phyloP scores from a whole-genome alignment of 2,113 vertebrate genomes.

The Globicephala melas region DNA sequence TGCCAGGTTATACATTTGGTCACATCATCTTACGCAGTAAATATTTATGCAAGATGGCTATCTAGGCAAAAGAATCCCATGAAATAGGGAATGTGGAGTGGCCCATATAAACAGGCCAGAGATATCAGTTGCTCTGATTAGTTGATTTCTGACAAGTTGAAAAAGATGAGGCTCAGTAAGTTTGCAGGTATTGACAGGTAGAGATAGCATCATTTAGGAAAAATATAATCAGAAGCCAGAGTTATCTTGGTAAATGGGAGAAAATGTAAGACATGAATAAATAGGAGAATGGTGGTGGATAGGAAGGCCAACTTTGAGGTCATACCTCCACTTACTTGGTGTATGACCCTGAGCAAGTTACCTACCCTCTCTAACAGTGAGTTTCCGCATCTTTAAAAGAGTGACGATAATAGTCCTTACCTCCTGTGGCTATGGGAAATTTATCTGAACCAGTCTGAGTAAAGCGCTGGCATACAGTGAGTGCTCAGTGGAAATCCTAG shows the following conservation, averaged over 20 bases:
- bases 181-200: neutral
- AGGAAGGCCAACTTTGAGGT: neutral
- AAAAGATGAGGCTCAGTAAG: neutral
- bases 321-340: neutral
- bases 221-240: neutral
- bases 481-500: neutral
- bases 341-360: neutral
- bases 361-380: neutral
- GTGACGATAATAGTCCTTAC: neutral
- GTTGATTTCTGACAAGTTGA: neutral
- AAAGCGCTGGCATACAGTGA: neutral
- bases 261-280: neutral
- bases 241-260: neutral
- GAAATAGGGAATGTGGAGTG: neutral
- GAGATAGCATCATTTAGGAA: neutral
- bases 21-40: neutral
- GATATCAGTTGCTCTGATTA: neutral
- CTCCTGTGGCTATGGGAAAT: neutral
- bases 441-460: neutral
- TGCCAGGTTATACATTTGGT: neutral
- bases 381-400: neutral
- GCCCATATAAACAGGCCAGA: neutral
- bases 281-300: neutral
- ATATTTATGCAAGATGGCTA: neutral
- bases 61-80: neutral